Evolutionary conservation across 2,888 invertebrate genomes (phyloP).

Genomic region (Microplitis manilae): DNA sequence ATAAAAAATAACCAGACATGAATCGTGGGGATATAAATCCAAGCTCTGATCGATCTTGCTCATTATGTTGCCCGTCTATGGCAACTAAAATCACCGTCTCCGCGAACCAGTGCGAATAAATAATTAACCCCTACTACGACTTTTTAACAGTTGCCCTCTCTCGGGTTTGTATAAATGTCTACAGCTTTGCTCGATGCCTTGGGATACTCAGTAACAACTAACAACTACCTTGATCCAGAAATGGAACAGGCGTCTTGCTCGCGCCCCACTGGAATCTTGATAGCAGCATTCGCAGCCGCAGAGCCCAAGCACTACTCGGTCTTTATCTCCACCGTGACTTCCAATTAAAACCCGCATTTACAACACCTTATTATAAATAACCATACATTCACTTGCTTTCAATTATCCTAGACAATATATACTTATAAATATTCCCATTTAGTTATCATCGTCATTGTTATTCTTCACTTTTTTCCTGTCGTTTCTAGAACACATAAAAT

Average conservation of each 20-base stretch:
- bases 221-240: slow-evolving; percentile 24
- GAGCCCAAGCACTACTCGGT: slow-evolving; percentile 30
- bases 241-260: slow-evolving; percentile 23
- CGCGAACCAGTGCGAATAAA: slow-evolving; percentile 35
- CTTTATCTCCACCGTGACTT: slow-evolving; percentile 48
- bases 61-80: slow-evolving; percentile 30
- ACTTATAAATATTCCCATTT: neutral
- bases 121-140: slow-evolving; percentile 38
- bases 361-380: slow-evolving; percentile 58
- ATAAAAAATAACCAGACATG: slow-evolving; percentile 25
- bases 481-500: too few relatives aligned
- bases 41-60: slow-evolving; percentile 35
- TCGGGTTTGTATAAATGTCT: neutral
- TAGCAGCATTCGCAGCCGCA: slow-evolving; percentile 35
- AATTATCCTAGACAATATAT: neutral
- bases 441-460: neutral
- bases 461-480: neutral
- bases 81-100: slow-evolving; percentile 32
- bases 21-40: slow-evolving; percentile 18
- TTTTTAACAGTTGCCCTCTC: neutral
- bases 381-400: slow-evolving; percentile 39
- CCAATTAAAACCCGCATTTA: slow-evolving; percentile 60
- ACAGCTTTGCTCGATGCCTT: neutral
- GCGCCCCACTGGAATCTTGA: slow-evolving; percentile 37
- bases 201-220: slow-evolving; percentile 1